Base-by-base conservation (phyloP, 2,888 invertebrate species). In the Parochlus steinenii region DNA sequence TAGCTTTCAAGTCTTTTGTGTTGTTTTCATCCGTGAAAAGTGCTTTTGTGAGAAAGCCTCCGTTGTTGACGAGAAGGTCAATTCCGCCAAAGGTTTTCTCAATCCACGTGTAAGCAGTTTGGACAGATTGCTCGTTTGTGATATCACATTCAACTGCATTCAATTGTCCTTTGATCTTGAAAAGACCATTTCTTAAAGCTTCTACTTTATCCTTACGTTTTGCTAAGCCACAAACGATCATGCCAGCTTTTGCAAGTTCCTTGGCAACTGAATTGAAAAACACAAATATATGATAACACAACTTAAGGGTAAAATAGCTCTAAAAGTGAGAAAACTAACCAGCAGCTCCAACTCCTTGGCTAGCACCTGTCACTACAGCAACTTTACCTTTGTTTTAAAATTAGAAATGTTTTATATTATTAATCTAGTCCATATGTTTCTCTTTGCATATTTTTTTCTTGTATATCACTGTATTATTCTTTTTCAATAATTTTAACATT, bases 1-100 rank as follows among this genome's bases (percentile, higher is more conserved):
- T 45, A 17, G 39, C 51, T 4, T 49, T 51, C 39, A 55, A 61
- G 12, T 55, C 52, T 32, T 54, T 55, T 3, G 56, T 50, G 39
- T 46, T 48, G 34, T 47, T 46, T 29, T 48, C 47, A 23, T 48
- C 48, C 26, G 47, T 36, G 4, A 47, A 40, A 8, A 48, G 38
- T 34, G 32, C 44, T 39, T 47, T 46, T 30, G 47, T 48, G 20
- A 29, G 37, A 12, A 45, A 38, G 20, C 46, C 46, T 7, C 47
- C 47, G 39, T 48, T 48, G 30, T 48, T 48, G 12, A 48, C 42
- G 8, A 48, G 40, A 15, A 48, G 30, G 41, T 48, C 47, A 19
- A 48, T 46, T 6, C 47, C 48, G 14, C 48, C 48, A 26, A 46
- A 44, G 30, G 46, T 47, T 40, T 48, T 48, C 31, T 48, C 48